Evolutionary conservation across 2,797 vertebrate genomes (phyloP).

Genomic region (Dermochelys coriacea): DNA sequence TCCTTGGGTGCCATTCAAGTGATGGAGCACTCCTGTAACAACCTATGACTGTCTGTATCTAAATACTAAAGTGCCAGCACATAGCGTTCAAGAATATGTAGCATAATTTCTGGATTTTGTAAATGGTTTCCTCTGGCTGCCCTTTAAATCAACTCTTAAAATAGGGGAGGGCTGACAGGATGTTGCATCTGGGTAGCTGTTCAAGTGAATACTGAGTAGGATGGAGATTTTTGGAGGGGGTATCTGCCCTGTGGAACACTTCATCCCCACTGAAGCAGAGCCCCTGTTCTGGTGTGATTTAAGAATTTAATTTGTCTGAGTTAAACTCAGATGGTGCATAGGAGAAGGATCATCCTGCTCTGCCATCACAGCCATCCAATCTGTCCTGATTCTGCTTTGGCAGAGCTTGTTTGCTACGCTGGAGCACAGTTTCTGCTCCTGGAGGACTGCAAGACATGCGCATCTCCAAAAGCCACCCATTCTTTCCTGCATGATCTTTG

Average conservation of each 20-base stretch:
- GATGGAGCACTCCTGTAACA: neutral
- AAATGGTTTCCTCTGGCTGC: neutral
- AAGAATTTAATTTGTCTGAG: neutral
- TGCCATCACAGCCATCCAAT: neutral
- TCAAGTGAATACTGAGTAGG: neutral
- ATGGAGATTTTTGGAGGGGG: neutral
- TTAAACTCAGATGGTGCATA: neutral
- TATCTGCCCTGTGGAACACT: fast-evolving
- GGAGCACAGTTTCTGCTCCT: neutral
- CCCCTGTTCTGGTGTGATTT: neutral
- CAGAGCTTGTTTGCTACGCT: neutral
- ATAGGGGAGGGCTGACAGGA: neutral
- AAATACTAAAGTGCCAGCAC: neutral
- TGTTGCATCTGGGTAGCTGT: neutral
- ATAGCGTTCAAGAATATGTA: neutral
- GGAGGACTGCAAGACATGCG: neutral
- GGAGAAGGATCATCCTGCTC: neutral
- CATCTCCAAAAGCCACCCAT: neutral
- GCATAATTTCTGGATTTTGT: neutral
- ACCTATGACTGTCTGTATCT: neutral
- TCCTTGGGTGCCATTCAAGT: neutral
- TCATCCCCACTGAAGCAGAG: neutral
- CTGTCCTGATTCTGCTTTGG: neutral
- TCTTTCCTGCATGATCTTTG: fast-evolving
- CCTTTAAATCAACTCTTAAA: neutral